Percentiles rank a stretch among this genome's conserved stretches.
Conservation (phyloP, 1,140 invertebrate genomes). For the Drosophila parabipectinata region DNA sequence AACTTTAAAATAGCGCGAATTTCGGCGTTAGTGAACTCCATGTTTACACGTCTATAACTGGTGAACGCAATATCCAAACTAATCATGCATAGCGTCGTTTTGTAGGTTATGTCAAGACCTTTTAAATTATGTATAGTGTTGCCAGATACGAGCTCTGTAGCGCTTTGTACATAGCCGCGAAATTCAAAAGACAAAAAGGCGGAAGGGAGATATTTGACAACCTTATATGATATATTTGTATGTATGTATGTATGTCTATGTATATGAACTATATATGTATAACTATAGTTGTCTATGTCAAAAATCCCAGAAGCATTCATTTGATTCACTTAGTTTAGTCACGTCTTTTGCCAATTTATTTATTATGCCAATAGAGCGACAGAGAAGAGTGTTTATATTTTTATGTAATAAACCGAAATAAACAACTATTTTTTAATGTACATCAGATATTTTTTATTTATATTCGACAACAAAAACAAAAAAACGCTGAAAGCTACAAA, state of each 20-base stretch:
- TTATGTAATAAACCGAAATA: constrained; percentile 45
- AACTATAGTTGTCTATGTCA: constrained; percentile 30
- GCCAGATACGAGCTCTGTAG: too few relatives aligned
- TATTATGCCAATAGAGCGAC: constrained; percentile 43
- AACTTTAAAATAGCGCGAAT: too few relatives aligned
- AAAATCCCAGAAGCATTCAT: constrained; percentile 57
- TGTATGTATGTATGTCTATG: constrained; percentile 36
- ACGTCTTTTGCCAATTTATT: constrained; percentile 61
- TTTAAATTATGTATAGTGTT: too few relatives aligned
- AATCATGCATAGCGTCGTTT: too few relatives aligned
- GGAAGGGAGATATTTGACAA: too few relatives aligned
- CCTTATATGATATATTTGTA: constrained; percentile 36
- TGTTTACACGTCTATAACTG: too few relatives aligned
- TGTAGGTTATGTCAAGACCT: too few relatives aligned
- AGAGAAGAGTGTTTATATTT: constrained; percentile 35
- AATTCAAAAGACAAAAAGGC: too few relatives aligned
- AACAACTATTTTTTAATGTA: constrained; percentile 26
- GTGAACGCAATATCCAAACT: too few relatives aligned
- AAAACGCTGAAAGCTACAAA: constrained; percentile 37
- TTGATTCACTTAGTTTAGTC: constrained; percentile 6
- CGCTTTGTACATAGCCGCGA: too few relatives aligned
- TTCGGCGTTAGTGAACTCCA: too few relatives aligned
- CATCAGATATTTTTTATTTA: constrained; percentile 23
- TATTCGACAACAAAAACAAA: constrained; percentile 24
- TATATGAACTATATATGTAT: constrained; percentile 32